Conservation (phyloP, 2,888 invertebrate species). For the Timema cristinae region DNA sequence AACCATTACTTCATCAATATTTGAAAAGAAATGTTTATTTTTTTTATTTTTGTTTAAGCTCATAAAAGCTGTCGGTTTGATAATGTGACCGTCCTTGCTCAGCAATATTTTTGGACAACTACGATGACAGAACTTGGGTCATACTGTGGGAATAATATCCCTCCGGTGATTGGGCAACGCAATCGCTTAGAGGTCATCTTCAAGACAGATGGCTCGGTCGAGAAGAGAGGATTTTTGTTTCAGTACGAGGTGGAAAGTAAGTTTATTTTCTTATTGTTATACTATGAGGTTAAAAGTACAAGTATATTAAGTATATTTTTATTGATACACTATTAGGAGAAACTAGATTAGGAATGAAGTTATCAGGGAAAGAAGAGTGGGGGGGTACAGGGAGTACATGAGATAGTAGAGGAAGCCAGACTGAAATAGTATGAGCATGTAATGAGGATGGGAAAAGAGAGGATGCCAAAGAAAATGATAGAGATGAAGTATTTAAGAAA, state of each 20-base stretch:
- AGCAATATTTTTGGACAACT: neutral
- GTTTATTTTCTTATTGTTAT: constrained; percentile 15
- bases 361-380: no score
- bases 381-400: no score
- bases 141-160: constrained; percentile 50
- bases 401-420: no score
- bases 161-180: constrained; percentile 49
- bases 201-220: constrained; percentile 53
- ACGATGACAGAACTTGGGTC: constrained; percentile 37
- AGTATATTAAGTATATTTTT: no score
- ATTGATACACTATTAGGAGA: no score
- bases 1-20: no score
- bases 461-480: no score
- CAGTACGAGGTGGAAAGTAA: constrained; percentile 55
- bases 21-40: neutral
- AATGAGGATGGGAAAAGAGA: no score
- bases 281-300: no score
- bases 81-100: constrained; percentile 40
- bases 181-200: constrained; percentile 25
- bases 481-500: no score
- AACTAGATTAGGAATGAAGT: no score
- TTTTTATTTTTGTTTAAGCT: neutral
- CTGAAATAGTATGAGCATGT: no score
- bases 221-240: constrained; percentile 57
- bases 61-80: constrained; percentile 40